Conservation (phyloP, 2,888 invertebrate species). For the Biston stratarius region DNA sequence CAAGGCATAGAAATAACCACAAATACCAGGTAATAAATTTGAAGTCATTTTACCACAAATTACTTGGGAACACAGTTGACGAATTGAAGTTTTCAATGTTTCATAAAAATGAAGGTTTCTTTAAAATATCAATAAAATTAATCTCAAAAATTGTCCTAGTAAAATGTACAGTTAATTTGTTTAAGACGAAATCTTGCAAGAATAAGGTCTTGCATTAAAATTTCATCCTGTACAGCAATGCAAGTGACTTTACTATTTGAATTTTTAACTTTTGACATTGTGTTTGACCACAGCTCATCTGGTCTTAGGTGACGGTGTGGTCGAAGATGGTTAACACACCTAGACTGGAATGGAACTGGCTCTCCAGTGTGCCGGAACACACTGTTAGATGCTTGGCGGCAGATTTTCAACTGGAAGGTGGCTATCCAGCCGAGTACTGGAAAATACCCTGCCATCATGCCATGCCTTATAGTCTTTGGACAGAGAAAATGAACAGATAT, state of each 20-base stretch:
- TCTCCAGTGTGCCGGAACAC: too few relatives aligned
- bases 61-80: conserved; percentile 21
- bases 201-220: not conserved
- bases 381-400: too few relatives aligned
- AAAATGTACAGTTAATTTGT: too few relatives aligned
- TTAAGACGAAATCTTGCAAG: not conserved
- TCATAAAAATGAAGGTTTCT: not conserved
- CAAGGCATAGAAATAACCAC: conserved; percentile 25
- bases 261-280: too few relatives aligned
- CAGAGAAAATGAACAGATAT: conserved; percentile 20
- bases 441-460: not conserved
- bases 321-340: too few relatives aligned
- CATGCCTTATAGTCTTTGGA: conserved; percentile 26
- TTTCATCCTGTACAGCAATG: conserved; percentile 22
- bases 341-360: too few relatives aligned
- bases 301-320: too few relatives aligned
- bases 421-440: too few relatives aligned
- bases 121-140: not conserved
- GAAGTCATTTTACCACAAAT: conserved; percentile 35
- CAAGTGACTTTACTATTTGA: conserved; percentile 29
- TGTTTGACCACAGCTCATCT: too few relatives aligned
- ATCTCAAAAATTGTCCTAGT: too few relatives aligned
- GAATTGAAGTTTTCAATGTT: conserved; percentile 3
- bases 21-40: conserved; percentile 36
- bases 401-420: too few relatives aligned